phyloP scores from a whole-genome alignment of 2,888 invertebrate species.

The Dasysyrphus albostriatus region DNA sequence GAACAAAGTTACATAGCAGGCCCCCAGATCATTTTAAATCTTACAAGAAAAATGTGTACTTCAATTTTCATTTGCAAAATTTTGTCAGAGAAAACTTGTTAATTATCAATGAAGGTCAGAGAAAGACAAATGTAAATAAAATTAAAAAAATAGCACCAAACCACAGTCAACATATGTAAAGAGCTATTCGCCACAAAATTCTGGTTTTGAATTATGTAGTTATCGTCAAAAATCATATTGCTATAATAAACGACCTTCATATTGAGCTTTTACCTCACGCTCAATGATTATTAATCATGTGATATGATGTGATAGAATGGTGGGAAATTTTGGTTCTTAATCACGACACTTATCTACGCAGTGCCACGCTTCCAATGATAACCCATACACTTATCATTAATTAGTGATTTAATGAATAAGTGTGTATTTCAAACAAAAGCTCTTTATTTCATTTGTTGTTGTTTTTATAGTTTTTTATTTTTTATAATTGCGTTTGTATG shows the following conservation, averaged over 20 bases:
- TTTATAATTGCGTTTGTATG: background rate
- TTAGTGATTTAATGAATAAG: background rate
- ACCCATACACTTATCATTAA: constrained; percentile 1
- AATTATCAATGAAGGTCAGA: too few species aligned
- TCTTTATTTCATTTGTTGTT: background rate
- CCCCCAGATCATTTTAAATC: too few species aligned
- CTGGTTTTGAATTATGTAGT: background rate
- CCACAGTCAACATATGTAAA: too few species aligned
- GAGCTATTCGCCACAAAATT: background rate
- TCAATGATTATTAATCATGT: constrained; percentile 41
- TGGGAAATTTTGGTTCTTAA: background rate
- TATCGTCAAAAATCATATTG: background rate
- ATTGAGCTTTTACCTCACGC: background rate
- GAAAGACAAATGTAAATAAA: too few species aligned
- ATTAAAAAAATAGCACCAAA: too few species aligned
- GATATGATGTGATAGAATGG: constrained; percentile 9
- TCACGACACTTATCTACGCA: constrained; percentile 2
- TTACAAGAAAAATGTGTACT: too few species aligned
- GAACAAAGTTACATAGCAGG: too few species aligned
- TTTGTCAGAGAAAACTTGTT: too few species aligned
- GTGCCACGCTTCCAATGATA: constrained; percentile 13
- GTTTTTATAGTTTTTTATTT: constrained; percentile 12
- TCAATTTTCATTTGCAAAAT: too few species aligned
- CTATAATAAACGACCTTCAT: background rate
- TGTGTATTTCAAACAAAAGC: background rate